Conservation (phyloP, 2,113 vertebrate species). For the Euleptes europaea region DNA sequence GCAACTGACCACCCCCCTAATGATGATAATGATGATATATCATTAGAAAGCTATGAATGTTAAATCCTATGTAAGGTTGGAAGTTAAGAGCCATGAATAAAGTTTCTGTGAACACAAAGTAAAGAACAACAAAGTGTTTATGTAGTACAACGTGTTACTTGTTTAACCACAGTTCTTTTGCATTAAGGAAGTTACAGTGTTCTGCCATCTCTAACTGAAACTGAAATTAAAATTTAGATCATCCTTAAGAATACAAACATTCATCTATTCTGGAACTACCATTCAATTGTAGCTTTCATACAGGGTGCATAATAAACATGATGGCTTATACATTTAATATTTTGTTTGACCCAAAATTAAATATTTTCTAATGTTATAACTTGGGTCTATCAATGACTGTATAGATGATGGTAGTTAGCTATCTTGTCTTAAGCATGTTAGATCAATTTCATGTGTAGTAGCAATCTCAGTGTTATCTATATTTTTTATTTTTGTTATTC, state of each 20-base stretch:
- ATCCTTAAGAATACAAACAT: background rate
- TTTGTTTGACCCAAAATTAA: no score
- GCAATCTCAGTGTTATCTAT: no score
- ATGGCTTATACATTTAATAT: no score
- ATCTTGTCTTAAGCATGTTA: no score
- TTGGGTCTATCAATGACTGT: no score
- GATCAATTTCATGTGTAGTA: no score
- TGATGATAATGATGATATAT: background rate
- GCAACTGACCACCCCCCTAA: background rate
- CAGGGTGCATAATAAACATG: background rate
- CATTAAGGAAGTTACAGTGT: background rate
- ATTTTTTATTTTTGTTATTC: no score
- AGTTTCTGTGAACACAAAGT: background rate
- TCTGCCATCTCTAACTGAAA: background rate
- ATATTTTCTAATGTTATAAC: no score
- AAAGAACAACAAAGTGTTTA: no score
- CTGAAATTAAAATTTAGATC: background rate
- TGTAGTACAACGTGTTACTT: no score
- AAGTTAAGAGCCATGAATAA: background rate
- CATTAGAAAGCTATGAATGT: background rate
- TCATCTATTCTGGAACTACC: background rate
- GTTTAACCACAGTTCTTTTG: background rate
- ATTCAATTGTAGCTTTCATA: background rate
- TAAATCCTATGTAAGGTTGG: background rate
- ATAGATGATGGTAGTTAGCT: no score